Base-by-base conservation (phyloP, 2,797 vertebrate genomes). In the Fringilla coelebs region DNA sequence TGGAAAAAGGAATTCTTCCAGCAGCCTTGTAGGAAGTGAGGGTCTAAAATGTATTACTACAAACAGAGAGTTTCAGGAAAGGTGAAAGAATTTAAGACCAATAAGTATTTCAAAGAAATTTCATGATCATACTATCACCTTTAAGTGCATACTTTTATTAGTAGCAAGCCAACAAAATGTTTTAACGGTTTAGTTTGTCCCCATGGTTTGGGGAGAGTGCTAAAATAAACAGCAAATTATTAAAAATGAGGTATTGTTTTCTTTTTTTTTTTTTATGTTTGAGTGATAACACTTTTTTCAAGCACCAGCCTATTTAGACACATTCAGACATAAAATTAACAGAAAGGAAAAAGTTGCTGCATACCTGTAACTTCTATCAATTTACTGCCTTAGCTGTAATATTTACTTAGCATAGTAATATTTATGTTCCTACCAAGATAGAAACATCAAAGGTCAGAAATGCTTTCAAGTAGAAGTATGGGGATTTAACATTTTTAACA, bases 401-500 rank as follows among this genome's bases (percentile, higher is more conserved):
- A n/a, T n/a, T n/a, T n/a, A n/a, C n/a, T n/a, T n/a, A n/a, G n/a
- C 67, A 72, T 91, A 90, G 61, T 66, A 78, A 73, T 48, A 43
- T 65, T 88, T 96, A 38, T 55, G 17, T 63, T 96, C 79, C 21
- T 73, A 85, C 38, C 11, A 68, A 19, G 21, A 74, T 11, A 82
- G 25, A 93, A 87, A 52, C 10, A 89, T 75, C 29, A 83, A 82
- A 71, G 57, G 73, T 83, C 51, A 93, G 45, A 72, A 96, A 88
- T 85, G 38, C 10, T 95, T 96, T 94, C 78, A 95, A 48, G 93
- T 16, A 73, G 24, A 93, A 91, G 21, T 43, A 61, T 10, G 8
- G 71, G 61, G 77, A 65, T 86, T 65, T 67, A 91, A 48, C n/a
- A 86, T 92, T 63, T 80, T 92, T 95, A 96, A 87, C 13, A 13